phyloP scores from a whole-genome alignment of 2,113 vertebrate genomes.

The Pontoporia blainvillei region DNA sequence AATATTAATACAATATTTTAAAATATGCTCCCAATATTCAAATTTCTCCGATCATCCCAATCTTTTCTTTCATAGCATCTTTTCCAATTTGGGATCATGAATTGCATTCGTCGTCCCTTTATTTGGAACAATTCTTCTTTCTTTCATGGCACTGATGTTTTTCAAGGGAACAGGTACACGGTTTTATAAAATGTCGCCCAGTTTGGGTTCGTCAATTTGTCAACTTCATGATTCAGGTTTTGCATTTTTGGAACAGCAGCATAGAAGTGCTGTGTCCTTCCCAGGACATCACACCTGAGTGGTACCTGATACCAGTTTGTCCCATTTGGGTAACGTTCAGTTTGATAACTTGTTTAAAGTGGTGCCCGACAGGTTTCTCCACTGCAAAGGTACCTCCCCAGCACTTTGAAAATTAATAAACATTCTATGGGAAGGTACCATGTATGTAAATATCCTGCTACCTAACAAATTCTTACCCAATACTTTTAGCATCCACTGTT shows the following conservation, averaged over 20 bases:
- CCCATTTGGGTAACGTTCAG: not conserved
- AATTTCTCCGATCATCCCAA: not conserved
- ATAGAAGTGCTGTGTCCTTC: not conserved
- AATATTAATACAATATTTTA: not conserved
- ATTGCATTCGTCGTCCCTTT: not conserved
- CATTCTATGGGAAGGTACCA: not conserved
- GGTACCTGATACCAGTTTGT: not conserved
- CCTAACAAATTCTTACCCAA: not conserved
- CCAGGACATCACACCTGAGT: too few species aligned
- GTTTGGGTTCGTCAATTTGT: not conserved
- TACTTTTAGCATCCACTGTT: not conserved
- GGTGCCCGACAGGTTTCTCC: fast-evolving
- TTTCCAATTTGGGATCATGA: not conserved
- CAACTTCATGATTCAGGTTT: not conserved
- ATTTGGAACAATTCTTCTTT: not conserved
- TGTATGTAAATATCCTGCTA: not conserved
- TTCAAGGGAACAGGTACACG: not conserved
- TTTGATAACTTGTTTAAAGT: too few species aligned
- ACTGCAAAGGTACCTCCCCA: not conserved
- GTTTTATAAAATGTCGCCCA: not conserved
- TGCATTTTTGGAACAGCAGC: not conserved
- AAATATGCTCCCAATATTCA: not conserved
- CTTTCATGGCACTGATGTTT: not conserved
- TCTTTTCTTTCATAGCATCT: not conserved
- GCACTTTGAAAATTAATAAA: not conserved